phyloP scores from a whole-genome alignment of 2,888 invertebrate genomes.

The Parnassius orleans region DNA sequence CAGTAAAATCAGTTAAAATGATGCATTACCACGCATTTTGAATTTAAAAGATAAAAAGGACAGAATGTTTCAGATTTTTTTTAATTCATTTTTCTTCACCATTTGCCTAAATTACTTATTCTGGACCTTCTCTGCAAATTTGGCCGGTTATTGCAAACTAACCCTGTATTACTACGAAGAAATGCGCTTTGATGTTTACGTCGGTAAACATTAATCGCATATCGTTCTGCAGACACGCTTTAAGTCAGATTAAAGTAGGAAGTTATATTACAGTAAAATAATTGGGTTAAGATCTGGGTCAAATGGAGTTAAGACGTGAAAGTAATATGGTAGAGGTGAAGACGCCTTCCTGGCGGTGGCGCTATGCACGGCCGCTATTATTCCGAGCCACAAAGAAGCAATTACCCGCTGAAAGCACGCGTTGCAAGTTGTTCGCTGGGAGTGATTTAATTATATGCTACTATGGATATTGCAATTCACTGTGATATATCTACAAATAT shows the following conservation, averaged over 20 bases:
- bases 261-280: slow-evolving; percentile 41
- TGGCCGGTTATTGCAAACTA: too few species aligned
- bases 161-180: background rate
- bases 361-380: slow-evolving; percentile 25
- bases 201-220: slow-evolving; percentile 1
- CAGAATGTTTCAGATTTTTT: too few species aligned
- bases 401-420: slow-evolving; percentile 28
- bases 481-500: too few species aligned
- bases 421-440: slow-evolving; percentile 16
- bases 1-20: too few species aligned
- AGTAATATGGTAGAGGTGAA: slow-evolving; percentile 32
- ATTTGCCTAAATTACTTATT: too few species aligned
- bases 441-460: slow-evolving; percentile 25
- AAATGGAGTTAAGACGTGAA: slow-evolving; percentile 48
- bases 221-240: slow-evolving; percentile 32
- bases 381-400: slow-evolving; percentile 28
- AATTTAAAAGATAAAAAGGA: too few species aligned
- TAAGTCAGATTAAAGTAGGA: slow-evolving; percentile 49
- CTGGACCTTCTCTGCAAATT: too few species aligned
- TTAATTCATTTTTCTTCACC: too few species aligned
- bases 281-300: slow-evolving; percentile 52
- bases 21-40: too few species aligned
- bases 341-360: slow-evolving; percentile 56
- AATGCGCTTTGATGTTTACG: background rate
- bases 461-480: slow-evolving; percentile 13